Evolutionary conservation across 2,797 vertebrate species (phyloP).

Genomic region (Sternarchorhynchus goeldii): DNA sequence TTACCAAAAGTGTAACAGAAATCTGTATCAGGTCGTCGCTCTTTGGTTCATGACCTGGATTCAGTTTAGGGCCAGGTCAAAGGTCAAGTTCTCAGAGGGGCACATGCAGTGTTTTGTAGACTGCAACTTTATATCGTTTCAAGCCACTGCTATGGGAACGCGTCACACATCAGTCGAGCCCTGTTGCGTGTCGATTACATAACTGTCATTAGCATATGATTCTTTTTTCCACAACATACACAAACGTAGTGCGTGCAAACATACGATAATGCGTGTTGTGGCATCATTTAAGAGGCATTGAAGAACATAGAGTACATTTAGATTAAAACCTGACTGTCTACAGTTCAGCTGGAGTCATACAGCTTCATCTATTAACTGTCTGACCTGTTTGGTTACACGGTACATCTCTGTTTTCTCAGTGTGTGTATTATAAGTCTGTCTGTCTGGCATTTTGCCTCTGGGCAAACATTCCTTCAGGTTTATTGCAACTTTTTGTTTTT

Average conservation of each 20-base stretch:
- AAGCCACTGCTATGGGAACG: constrained; percentile 28
- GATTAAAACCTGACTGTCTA: constrained; percentile 26
- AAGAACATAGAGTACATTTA: constrained; percentile 22
- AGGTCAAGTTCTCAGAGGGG: constrained; percentile 1
- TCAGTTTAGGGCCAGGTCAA: constrained; percentile 8
- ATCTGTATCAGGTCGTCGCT: neutral
- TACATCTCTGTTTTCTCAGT: neutral
- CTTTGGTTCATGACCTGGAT: neutral
- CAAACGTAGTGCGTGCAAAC: neutral
- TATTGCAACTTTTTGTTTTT: constrained; percentile 20
- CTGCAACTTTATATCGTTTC: neutral
- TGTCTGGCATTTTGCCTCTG: constrained; percentile 18
- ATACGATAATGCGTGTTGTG: constrained; percentile 23
- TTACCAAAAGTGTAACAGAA: constrained; percentile 14
- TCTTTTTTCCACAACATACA: constrained; percentile 47
- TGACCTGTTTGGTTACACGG: constrained; percentile 27
- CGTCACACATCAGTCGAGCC: constrained; percentile 26
- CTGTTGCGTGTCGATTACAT: constrained; percentile 31
- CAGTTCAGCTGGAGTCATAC: constrained; percentile 9
- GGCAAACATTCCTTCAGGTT: constrained; percentile 19
- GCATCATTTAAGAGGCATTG: constrained; percentile 15
- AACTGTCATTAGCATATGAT: constrained; percentile 16
- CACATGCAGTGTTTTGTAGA: neutral
- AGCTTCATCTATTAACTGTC: neutral
- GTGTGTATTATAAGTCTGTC: too few species aligned